These are phyloP conservation scores for Cricetomys ansorgei DNA, from an alignment of 2,113 vertebrate genomes.

Conservation along the genomic window DNA sequence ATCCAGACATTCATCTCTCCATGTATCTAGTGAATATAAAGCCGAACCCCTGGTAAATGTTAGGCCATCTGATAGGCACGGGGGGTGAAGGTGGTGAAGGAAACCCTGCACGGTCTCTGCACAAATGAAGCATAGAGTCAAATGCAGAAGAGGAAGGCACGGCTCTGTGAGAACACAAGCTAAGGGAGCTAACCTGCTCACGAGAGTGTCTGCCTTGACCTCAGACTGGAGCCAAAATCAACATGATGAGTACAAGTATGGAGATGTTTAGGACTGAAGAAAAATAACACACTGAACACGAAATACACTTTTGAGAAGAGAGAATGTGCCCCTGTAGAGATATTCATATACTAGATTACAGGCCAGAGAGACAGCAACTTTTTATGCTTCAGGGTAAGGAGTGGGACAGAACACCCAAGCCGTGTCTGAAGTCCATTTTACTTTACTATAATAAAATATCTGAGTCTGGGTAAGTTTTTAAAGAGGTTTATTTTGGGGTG, in stretches of 20 bases:
- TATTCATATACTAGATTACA: neutral
- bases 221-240: neutral
- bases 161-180: rapidly evolving
- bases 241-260: neutral
- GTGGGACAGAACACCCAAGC: neutral
- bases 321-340: neutral
- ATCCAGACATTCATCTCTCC: neutral
- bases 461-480: neutral
- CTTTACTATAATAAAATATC: neutral
- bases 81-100: neutral
- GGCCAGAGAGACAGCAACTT: neutral
- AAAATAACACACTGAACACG: neutral
- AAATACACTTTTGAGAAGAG: neutral
- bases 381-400: neutral
- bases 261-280: neutral
- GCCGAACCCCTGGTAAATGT: neutral
- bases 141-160: neutral
- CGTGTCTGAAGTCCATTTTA: neutral
- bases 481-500: neutral
- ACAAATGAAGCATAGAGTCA: neutral
- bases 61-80: neutral
- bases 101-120: neutral
- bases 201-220: rapidly evolving
- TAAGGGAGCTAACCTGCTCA: rapidly evolving
- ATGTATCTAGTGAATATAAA: neutral